These are phyloP conservation scores for Scatophagus argus DNA, from an alignment of 2,113 vertebrate species.

Conservation along the genomic window DNA sequence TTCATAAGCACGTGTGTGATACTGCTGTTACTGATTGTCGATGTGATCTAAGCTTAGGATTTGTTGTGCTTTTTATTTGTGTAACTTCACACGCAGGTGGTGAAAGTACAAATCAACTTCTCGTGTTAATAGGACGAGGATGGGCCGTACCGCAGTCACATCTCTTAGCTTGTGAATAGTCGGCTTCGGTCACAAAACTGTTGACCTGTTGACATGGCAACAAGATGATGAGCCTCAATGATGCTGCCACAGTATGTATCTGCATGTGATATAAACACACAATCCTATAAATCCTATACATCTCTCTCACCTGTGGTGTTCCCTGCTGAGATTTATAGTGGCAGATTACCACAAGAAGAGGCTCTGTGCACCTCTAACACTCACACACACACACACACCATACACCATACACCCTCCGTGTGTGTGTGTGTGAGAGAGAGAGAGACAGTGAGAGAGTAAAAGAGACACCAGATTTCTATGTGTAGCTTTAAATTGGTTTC, in stretches of 20 bases:
- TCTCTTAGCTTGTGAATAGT: neutral
- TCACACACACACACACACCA: slow-evolving; percentile 6
- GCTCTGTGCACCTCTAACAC: slow-evolving; percentile 27
- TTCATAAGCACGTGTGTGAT: neutral
- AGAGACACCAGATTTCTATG: slow-evolving; percentile 73
- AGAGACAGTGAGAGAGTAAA: slow-evolving; percentile 32
- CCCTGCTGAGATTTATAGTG: slow-evolving; percentile 19
- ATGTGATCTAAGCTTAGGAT: neutral
- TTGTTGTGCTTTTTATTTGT: neutral
- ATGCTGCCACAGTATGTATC: slow-evolving; percentile 31
- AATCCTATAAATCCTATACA: slow-evolving; percentile 8
- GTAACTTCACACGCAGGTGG: neutral
- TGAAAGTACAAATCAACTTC: neutral
- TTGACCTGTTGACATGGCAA: slow-evolving; percentile 26
- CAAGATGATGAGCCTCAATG: slow-evolving; percentile 15
- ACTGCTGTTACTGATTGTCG: neutral
- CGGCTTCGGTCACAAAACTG: slow-evolving; percentile 13
- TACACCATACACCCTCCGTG: slow-evolving; percentile 34
- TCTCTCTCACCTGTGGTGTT: slow-evolving; percentile 16
- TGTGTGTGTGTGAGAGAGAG: neutral
- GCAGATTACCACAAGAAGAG: neutral
- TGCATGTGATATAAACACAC: slow-evolving; percentile 17
- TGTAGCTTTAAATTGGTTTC: slow-evolving; percentile 88
- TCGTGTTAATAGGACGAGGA: neutral
- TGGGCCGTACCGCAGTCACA: neutral